phyloP scores from a whole-genome alignment of 2,113 vertebrate species.

The Callionymus lyra region DNA sequence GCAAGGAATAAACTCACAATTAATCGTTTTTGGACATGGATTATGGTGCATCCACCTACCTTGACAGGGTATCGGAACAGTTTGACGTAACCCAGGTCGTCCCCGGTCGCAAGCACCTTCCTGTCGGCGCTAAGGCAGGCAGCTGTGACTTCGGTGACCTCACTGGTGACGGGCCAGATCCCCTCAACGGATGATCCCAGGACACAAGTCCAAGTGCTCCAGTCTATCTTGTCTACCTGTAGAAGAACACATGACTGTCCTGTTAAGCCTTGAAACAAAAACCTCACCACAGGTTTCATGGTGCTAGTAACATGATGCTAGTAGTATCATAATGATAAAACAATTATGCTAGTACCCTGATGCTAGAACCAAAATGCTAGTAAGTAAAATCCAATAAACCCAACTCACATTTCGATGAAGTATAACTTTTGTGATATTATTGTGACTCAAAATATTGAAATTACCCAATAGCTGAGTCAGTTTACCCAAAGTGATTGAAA shows the following conservation, averaged over 20 bases:
- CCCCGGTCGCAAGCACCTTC: constrained; percentile 87
- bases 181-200: constrained; percentile 88
- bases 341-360: too few species aligned
- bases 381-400: too few species aligned
- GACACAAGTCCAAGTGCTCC: constrained; percentile 93
- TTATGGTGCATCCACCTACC: constrained; percentile 60
- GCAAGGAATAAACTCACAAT: constrained; percentile 19
- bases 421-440: too few species aligned
- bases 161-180: constrained; percentile 89
- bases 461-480: too few species aligned
- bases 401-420: too few species aligned
- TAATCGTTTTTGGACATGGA: constrained; percentile 3
- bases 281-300: too few species aligned
- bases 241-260: not conserved
- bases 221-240: constrained; percentile 91
- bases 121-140: constrained; percentile 83
- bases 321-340: too few species aligned
- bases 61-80: constrained; percentile 91
- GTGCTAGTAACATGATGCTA: too few species aligned
- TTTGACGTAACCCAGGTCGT: constrained; percentile 96
- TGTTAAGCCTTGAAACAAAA: too few species aligned
- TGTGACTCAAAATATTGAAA: too few species aligned
- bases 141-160: constrained; percentile 86
- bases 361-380: too few species aligned
- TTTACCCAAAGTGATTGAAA: too few species aligned